Base-by-base conservation (phyloP, 2,113 vertebrate species). In the Hippocampus abdominalis region DNA sequence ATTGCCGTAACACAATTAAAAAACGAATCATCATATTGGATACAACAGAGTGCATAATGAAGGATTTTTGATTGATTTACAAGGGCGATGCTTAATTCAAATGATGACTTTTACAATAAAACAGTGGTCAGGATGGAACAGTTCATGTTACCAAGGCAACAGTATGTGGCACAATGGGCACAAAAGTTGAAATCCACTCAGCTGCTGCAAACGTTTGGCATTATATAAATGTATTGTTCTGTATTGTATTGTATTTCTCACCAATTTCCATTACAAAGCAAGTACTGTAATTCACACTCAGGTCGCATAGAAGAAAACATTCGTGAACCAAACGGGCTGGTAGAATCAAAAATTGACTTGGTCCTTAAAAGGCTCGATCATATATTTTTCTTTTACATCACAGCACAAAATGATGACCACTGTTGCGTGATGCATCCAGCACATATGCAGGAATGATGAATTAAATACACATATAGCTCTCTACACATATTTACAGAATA, bases 141-240 rank as follows among this genome's bases (percentile, higher is more conserved):
- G 73, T 88, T 86, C 78, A 72, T 82, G 84, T 91, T 91, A 88
- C 85, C 87, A 90, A 91, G 89, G 88, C 88, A 91, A 89, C 84
- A 69, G 81, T 86, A 88, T 77, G 78, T 84, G 87, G 86, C 84
- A 84, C 87, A 25, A 83, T 65, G 86, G 81, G 77, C 81, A 87
- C 83, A 77, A 84, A 75, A 82, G 36, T 72, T 83, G 82, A 46
- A 81, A 88, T 87, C 81, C 75, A 71, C 78, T 86, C 70, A n/a
- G 59, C 3, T 2, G 46, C 77, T 76, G 86, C 84, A 85, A 75
- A 80, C 70, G 85, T 88, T 89, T 86, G 87, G 87, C 85, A 86
- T 36, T 36, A 36, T 36, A 36, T 36, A 36, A 36, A 36, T 36
- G 32, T 36, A 36, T 36, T 36, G 5, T 36, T 36, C 32, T 36